Evolutionary conservation across 2,113 vertebrate genomes (phyloP).

Genomic region (Engystomops pustulosus): DNA sequence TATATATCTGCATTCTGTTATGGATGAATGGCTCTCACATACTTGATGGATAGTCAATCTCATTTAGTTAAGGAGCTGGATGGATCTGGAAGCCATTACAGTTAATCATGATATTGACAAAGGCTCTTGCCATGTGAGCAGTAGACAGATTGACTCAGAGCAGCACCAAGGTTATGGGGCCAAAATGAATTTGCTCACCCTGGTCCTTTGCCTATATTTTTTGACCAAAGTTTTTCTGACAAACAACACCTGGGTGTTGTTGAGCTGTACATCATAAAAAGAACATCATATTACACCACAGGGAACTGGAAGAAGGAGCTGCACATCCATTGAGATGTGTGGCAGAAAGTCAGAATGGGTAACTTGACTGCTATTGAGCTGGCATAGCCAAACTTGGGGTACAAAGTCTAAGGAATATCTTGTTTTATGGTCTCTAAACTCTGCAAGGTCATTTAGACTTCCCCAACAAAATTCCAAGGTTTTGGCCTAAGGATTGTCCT

Average conservation of each 20-base stretch:
- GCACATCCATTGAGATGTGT: too few species aligned
- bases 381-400: too few species aligned
- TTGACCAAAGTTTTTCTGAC: not conserved
- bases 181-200: not conserved
- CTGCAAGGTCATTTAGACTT: not conserved
- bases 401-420: too few species aligned
- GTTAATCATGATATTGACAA: slow-evolving; percentile 35
- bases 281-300: too few species aligned
- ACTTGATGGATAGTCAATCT: slow-evolving; percentile 23
- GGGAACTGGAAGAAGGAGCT: too few species aligned
- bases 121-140: not conserved
- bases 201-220: not conserved
- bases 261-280: too few species aligned
- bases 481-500: too few species aligned
- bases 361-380: too few species aligned
- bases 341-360: too few species aligned
- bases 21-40: not conserved
- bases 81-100: not conserved
- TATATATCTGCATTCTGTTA: not conserved
- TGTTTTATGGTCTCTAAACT: not conserved
- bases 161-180: not conserved
- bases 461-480: too few species aligned
- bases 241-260: too few species aligned
- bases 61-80: slow-evolving; percentile 9
- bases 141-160: not conserved